Percentiles rank a stretch among this genome's conserved stretches.
phyloP scores from a whole-genome alignment of 2,113 vertebrate genomes.

The Ceyx melanurus region DNA sequence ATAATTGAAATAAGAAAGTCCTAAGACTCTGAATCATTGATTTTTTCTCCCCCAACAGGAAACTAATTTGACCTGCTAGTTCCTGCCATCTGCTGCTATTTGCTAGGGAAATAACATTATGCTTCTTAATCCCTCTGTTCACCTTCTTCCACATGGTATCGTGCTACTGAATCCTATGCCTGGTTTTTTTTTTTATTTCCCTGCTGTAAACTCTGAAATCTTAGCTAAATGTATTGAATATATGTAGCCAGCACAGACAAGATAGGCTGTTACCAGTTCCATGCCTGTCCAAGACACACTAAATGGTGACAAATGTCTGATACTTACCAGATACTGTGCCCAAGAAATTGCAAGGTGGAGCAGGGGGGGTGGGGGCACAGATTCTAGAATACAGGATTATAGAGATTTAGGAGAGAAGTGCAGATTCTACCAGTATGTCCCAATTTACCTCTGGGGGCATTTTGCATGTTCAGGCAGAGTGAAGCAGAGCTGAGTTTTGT shows the following conservation, averaged over 20 bases:
- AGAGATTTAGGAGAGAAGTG: not conserved
- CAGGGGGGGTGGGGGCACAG: not conserved
- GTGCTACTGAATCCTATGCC: not conserved
- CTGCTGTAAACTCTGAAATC: not conserved
- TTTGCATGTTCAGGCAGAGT: not conserved
- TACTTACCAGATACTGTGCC: not conserved
- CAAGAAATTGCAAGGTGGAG: not conserved
- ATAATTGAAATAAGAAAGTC: not conserved
- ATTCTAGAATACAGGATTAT: not conserved
- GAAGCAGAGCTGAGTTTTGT: not conserved
- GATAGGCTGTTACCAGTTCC: not conserved
- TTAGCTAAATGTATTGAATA: not conserved
- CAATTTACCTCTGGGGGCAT: not conserved
- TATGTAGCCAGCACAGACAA: not conserved
- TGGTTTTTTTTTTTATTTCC: no score
- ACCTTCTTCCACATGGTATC: not conserved
- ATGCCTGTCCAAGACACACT: not conserved
- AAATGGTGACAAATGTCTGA: not conserved
- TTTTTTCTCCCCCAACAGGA: not conserved
- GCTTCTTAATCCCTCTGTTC: not conserved
- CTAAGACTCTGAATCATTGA: not conserved
- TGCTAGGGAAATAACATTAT: not conserved
- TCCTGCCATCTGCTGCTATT: slow-evolving; percentile 4
- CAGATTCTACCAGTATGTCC: not conserved
- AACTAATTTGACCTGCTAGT: not conserved